These are phyloP conservation scores for Agrilus planipennis DNA, from an alignment of 1,140 invertebrate species.

Conservation along the genomic window DNA sequence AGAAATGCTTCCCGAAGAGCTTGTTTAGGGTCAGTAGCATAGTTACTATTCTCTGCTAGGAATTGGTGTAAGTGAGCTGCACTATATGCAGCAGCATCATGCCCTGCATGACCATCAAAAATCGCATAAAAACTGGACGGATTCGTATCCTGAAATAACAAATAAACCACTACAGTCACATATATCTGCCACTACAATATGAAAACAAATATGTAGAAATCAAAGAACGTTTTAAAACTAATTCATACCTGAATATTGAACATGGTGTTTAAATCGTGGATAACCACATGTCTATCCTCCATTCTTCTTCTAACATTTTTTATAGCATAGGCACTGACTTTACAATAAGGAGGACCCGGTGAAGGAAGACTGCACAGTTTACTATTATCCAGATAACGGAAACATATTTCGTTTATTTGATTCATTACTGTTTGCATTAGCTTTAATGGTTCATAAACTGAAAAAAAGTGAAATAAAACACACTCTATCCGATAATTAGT, in stretches of 20 bases:
- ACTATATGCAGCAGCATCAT: conserved; percentile 77
- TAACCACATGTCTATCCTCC: conserved; percentile 75
- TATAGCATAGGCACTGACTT: conserved; percentile 48
- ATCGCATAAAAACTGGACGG: conserved; percentile 78
- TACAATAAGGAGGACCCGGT: conserved; percentile 36
- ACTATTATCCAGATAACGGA: conserved; percentile 51
- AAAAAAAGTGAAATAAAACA: conserved; percentile 26
- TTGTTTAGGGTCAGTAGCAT: conserved; percentile 49
- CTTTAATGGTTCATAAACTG: conserved; percentile 56
- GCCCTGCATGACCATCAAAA: conserved; percentile 92
- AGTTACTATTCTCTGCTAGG: conserved; percentile 60
- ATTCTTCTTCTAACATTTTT: conserved; percentile 71
- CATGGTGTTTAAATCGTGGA: conserved; percentile 56
- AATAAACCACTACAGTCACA: background rate
- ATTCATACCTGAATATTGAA: conserved; percentile 49
- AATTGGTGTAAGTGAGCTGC: conserved; percentile 80
- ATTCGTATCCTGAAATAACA: conserved; percentile 38
- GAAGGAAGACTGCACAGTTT: conserved; percentile 40
- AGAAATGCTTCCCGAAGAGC: conserved; percentile 75
- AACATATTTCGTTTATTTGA: conserved; percentile 57
- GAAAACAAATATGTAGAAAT: background rate
- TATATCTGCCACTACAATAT: background rate
- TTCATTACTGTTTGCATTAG: conserved; percentile 60
- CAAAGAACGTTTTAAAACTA: background rate
- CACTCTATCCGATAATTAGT: no score